Evolutionary conservation across 2,797 vertebrate genomes (phyloP), one percentile per base, ranked within the genome.

Genomic region (Huso huso): DNA sequence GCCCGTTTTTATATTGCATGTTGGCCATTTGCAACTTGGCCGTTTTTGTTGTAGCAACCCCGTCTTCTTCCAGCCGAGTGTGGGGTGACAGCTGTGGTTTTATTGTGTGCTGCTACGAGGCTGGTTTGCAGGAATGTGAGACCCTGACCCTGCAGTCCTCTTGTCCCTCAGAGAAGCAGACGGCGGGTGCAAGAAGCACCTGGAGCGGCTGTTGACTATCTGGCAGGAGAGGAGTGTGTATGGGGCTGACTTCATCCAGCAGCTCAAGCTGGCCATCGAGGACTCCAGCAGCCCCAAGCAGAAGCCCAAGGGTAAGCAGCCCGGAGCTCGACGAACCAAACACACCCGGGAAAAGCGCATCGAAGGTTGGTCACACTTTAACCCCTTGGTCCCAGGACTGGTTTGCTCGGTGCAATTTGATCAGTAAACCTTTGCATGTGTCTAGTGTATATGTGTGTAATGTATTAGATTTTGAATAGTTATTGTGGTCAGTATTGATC

Each of bases 181-280:
- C 1, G 94, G 95, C 10, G 88, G 85, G 69, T 94, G 93, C 88
- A 97, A 92, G 87, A 97, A 93, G 79, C 94, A 90, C 78, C 90
- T 99, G 93, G 96, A 97, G 79, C 86, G 97, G 73, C 76, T 99
- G 79, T 85, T 99, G 72, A 96, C 93, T 82, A 99, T 99, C 89
- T 99, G 97, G 97, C 96, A 96, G 78, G 96, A 99, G 81, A 90
- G 96, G 67, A 91, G 79, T 13, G 93, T 99, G 52, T 99, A 99
- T 81, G 90, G 95, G 75, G 71, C 80, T 0, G 97, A 99, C 85
- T 99, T 97, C 82, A 94, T 99, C 71, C 95, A 99, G 84, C 96
- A 99, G 77, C 86, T 99, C 72, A 96, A 91, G 76, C 88, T 97
- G 72, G 94, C 96, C 70, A 95, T 99, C 68, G 95, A 98, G 73